Base-by-base conservation (phyloP, 2,888 invertebrate genomes). In the Tridacna crocea region DNA sequence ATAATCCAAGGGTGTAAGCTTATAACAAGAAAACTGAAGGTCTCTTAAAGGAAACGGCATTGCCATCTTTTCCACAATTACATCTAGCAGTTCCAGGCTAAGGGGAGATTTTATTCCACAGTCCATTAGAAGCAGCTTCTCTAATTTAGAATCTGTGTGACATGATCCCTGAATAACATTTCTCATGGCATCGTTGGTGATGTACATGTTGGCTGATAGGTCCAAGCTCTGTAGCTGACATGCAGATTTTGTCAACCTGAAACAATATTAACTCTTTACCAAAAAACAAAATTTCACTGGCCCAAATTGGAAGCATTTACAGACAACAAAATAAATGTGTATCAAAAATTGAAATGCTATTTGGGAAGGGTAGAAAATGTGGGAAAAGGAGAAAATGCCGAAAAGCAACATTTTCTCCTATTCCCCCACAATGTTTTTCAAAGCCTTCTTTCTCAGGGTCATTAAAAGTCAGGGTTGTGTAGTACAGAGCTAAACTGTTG, bases 71-170 rank as follows among this genome's bases (percentile, higher is more conserved):
- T 90, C 90, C 24, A 78, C 85, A 13, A 93, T 22, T 17, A 87
- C 77, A 65, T 91, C 92, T 2, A 92, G 78, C 55, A 93, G 88
- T 26, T 88, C 87, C 6, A 88, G 78, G 36, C 85, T 81, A 13
- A 93, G 79, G 0, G 93, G 93, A 11, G 91, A 89, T 1, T 61
- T 75, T 8, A 92, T 24, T 10, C 89, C 88, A 82, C 92, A 91
- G 19, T 89, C 87, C n/a, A 84, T 82, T 12, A 88, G 85, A 19
- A 73, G 63, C 3, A 93, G 63, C 24, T 82, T 79, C 19, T 91
- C 90, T 22, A 93, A 85, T 15, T 66, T 60, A 1, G 86, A 84
- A 27, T 77, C 65, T 12, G 88, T 78, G 15, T 66, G 76, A 2
- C 80, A 70, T 0, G 89, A 82, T 11, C 79, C 73, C 47, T 88